Percentiles rank a stretch among this genome's conserved stretches.
phyloP scores from a whole-genome alignment of 2,888 invertebrate genomes.

The Heliconius sara region DNA sequence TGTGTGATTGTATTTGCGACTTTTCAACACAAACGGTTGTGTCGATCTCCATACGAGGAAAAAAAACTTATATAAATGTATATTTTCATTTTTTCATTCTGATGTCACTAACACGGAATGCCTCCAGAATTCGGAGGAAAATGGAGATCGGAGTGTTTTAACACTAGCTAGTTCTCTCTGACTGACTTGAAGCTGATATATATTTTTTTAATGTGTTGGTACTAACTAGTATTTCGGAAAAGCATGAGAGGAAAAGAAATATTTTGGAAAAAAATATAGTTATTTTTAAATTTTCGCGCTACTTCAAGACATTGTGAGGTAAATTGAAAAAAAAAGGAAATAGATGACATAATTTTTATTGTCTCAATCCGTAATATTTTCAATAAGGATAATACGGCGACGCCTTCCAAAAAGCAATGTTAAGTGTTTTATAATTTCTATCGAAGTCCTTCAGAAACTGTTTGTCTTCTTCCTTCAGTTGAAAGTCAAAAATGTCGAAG shows the following conservation, averaged over 20 bases:
- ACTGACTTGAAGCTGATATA: too few species aligned
- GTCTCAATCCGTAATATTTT: slow-evolving; percentile 28
- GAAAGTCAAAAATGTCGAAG: slow-evolving; percentile 69
- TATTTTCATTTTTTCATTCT: too few species aligned
- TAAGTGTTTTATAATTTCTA: slow-evolving; percentile 59
- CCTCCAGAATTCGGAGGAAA: too few species aligned
- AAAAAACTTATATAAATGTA: too few species aligned
- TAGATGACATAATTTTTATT: background rate
- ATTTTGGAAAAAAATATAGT: too few species aligned
- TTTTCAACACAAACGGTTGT: too few species aligned
- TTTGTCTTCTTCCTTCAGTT: slow-evolving; percentile 58
- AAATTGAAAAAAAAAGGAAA: background rate
- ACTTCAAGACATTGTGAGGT: background rate
- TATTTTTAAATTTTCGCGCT: background rate
- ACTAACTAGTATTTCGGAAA: too few species aligned
- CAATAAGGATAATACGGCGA: slow-evolving; percentile 64
- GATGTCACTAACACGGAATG: too few species aligned
- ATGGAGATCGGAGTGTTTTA: background rate
- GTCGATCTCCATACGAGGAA: too few species aligned
- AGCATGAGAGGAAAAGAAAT: too few species aligned
- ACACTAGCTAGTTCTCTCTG: background rate
- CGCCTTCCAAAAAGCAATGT: slow-evolving; percentile 55
- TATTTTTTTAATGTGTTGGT: too few species aligned
- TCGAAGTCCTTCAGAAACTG: slow-evolving; percentile 59
- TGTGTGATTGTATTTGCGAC: too few species aligned